A percentile compares a stretch with the other conserved stretches of the same genome.
These are phyloP conservation scores for Chelonia mydas DNA, from an alignment of 2,797 vertebrate species.

Conservation along the genomic window DNA sequence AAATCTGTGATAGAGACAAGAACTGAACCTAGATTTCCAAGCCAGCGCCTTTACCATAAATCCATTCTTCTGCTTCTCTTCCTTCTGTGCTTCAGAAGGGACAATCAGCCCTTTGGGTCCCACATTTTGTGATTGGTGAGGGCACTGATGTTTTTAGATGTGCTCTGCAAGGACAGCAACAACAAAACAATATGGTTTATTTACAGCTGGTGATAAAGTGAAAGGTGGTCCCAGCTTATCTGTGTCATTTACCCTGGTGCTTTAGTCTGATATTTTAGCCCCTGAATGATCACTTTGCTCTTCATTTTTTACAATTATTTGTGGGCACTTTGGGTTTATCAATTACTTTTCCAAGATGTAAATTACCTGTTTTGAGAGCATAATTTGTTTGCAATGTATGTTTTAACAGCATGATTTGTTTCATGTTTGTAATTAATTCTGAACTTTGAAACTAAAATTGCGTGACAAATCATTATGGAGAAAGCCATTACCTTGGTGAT, in stretches of 20 bases:
- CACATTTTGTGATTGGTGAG: background rate
- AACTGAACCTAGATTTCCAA: background rate
- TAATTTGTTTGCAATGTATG: constrained; percentile 79
- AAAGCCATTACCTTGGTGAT: constrained; percentile 48
- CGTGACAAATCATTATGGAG: constrained; percentile 69
- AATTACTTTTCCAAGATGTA: constrained; percentile 74
- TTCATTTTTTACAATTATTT: constrained; percentile 71
- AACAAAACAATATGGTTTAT: constrained; percentile 22
- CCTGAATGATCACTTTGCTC: constrained; percentile 42
- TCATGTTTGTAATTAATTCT: constrained; percentile 80
- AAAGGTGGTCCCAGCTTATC: background rate
- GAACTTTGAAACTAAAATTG: constrained; percentile 79
- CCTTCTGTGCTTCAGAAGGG: background rate
- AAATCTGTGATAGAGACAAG: rapidly evolving
- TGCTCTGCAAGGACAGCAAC: background rate
- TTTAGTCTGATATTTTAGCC: constrained; percentile 47
- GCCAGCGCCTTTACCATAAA: background rate
- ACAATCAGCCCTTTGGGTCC: background rate
- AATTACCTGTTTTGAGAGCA: constrained; percentile 77
- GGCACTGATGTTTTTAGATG: background rate
- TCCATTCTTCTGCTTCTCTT: background rate
- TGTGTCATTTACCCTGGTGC: constrained; percentile 13
- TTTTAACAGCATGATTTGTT: constrained; percentile 81
- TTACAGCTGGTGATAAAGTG: constrained; percentile 23
- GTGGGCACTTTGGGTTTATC: constrained; percentile 73